A percentile compares a stretch with the other conserved stretches of the same genome.
Evolutionary conservation across 2,113 vertebrate genomes (phyloP).

Genomic region (Cichladusa arquata): DNA sequence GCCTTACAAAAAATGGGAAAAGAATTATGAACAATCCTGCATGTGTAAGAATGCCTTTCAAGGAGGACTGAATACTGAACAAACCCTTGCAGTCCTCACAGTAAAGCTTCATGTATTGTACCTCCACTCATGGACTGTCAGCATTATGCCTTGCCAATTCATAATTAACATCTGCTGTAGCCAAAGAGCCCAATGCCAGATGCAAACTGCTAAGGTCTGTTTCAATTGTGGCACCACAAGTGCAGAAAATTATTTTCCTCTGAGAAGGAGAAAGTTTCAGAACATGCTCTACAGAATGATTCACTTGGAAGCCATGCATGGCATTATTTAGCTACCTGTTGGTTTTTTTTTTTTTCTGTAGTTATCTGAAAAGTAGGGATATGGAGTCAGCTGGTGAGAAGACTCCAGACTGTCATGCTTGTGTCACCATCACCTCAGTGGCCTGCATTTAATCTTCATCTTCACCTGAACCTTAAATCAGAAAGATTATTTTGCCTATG

Average conservation of each 20-base stretch:
- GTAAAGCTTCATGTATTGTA: background rate
- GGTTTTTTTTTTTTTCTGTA: background rate
- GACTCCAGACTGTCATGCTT: accelerated
- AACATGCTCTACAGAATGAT: background rate
- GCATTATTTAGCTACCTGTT: background rate
- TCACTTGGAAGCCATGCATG: background rate
- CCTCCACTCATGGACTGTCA: background rate
- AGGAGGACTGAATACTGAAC: background rate
- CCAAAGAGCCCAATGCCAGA: background rate
- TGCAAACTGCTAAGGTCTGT: background rate
- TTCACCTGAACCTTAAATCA: background rate
- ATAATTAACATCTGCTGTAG: conserved; percentile 41
- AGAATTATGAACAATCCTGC: background rate
- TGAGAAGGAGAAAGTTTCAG: background rate
- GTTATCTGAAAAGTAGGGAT: background rate
- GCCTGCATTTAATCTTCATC: background rate
- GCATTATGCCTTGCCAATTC: conserved; percentile 13
- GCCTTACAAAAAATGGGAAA: background rate
- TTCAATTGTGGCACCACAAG: background rate
- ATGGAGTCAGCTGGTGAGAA: background rate
- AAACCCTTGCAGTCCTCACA: background rate
- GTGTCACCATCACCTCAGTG: background rate
- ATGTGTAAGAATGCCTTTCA: background rate
- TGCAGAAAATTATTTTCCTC: background rate
- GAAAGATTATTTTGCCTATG: background rate